A percentile compares a stretch with the other conserved stretches of the same genome.
phyloP scores from a whole-genome alignment of 2,797 vertebrate species.

The Pelochelys cantorii region DNA sequence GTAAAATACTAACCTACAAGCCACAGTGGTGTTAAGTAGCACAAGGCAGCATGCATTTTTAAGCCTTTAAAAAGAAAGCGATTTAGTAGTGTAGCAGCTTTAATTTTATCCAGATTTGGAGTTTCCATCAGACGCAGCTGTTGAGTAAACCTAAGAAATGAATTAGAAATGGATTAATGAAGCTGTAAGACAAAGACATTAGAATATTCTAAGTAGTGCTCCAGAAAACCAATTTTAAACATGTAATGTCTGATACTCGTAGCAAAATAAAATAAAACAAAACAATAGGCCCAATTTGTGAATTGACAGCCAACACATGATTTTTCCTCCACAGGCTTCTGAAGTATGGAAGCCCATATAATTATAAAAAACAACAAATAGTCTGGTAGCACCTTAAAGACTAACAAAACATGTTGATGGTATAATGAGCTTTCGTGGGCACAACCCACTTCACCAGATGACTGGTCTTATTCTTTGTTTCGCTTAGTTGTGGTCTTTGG shows the following conservation, averaged over 20 bases:
- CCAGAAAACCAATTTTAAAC: constrained; percentile 65
- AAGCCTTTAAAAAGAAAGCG: constrained; percentile 69
- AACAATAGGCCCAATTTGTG: constrained; percentile 62
- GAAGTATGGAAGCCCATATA: constrained; percentile 57
- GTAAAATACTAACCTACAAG: constrained; percentile 32
- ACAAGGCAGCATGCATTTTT: constrained; percentile 50
- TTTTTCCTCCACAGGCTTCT: constrained; percentile 55
- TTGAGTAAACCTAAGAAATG: constrained; percentile 76
- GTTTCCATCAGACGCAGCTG: constrained; percentile 72
- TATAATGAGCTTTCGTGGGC: too few relatives aligned
- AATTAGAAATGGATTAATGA: constrained; percentile 78
- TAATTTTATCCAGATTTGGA: constrained; percentile 75
- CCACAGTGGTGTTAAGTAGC: constrained; percentile 22
- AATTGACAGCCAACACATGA: constrained; percentile 36
- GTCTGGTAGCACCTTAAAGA: too few relatives aligned
- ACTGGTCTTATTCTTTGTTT: too few relatives aligned
- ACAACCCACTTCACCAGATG: too few relatives aligned
- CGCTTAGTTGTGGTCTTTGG: too few relatives aligned
- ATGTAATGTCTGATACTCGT: constrained; percentile 62
- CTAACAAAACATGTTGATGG: too few relatives aligned
- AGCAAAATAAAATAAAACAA: constrained; percentile 59
- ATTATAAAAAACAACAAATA: constrained; percentile 5
- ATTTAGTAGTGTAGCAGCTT: constrained; percentile 63
- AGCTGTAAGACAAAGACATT: constrained; percentile 69
- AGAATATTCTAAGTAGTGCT: constrained; percentile 68